These are phyloP conservation scores for Euzetes globulus DNA, from an alignment of 2,888 invertebrate species.

Conservation along the genomic window DNA sequence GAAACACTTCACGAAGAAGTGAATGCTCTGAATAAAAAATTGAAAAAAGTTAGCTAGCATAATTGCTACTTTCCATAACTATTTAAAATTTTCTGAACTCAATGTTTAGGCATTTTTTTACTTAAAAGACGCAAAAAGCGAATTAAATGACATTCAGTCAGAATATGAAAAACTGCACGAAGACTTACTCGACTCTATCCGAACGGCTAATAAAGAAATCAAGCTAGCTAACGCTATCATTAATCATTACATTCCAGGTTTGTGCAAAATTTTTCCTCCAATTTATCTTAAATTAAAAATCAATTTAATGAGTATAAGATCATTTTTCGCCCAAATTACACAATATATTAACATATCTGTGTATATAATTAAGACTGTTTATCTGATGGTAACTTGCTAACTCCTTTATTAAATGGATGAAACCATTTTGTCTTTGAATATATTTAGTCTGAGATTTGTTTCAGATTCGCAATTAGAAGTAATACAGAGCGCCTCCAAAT, in stretches of 20 bases:
- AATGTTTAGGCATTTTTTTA: constrained; percentile 32
- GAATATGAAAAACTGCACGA: constrained; percentile 97
- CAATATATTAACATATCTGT: too few species aligned
- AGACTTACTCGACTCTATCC: constrained; percentile 82
- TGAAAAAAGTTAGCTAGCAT: constrained; percentile 64
- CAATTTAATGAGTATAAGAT: too few species aligned
- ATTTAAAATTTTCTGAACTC: not conserved
- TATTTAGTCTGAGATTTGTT: too few species aligned
- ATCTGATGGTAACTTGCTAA: too few species aligned
- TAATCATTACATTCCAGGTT: constrained; percentile 89
- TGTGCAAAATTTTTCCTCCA: too few species aligned
- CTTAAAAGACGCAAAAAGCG: constrained; percentile 54
- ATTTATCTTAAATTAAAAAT: too few species aligned
- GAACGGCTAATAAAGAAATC: constrained; percentile 79
- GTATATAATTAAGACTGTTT: too few species aligned
- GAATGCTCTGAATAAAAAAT: constrained; percentile 79
- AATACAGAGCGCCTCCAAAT: constrained; percentile 83
- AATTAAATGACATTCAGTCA: constrained; percentile 59
- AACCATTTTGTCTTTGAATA: too few species aligned
- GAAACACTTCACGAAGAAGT: constrained; percentile 91
- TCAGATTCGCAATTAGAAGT: constrained; percentile 53
- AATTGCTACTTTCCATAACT: not conserved
- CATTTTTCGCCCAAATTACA: too few species aligned
- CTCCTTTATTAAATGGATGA: too few species aligned
- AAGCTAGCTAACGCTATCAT: constrained; percentile 83